A percentile compares a stretch with the other conserved stretches of the same genome.
phyloP scores from a whole-genome alignment of 2,888 invertebrate genomes.

The Isotomurus palustris region DNA sequence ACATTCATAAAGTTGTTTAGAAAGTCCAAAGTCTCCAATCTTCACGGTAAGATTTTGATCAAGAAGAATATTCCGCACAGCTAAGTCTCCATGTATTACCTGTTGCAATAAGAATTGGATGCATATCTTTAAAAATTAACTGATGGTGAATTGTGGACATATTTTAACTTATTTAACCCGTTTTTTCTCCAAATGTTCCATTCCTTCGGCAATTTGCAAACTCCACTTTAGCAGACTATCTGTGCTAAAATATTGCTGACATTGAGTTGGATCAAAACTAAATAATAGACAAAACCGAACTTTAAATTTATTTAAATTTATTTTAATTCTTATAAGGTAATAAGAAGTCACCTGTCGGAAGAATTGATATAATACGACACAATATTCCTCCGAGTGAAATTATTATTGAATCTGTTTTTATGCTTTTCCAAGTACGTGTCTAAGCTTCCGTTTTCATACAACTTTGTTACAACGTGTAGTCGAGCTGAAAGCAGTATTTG shows the following conservation, averaged over 20 bases:
- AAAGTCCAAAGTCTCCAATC: constrained; percentile 66
- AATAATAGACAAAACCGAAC: background rate
- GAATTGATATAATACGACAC: background rate
- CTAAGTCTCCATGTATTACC: background rate
- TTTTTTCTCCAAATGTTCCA: constrained; percentile 13
- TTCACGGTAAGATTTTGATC: constrained; percentile 60
- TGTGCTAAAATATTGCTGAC: background rate
- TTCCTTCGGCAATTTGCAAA: constrained; percentile 15
- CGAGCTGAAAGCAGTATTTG: constrained; percentile 2
- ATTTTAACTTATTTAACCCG: constrained; percentile 3
- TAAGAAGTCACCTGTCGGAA: no score
- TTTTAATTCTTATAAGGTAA: background rate
- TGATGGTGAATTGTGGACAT: background rate
- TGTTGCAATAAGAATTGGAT: background rate
- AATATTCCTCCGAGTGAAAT: background rate
- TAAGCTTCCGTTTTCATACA: constrained; percentile 11
- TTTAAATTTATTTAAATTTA: background rate
- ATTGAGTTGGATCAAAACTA: background rate
- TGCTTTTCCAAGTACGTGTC: constrained; percentile 15
- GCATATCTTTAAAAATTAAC: background rate
- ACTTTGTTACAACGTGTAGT: constrained; percentile 13
- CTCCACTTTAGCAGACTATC: constrained; percentile 12
- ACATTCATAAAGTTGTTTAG: constrained; percentile 51
- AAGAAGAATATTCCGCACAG: background rate
- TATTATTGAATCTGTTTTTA: background rate